Conservation (phyloP, 1,140 invertebrate species). For the Gonatopus flavifemur region DNA sequence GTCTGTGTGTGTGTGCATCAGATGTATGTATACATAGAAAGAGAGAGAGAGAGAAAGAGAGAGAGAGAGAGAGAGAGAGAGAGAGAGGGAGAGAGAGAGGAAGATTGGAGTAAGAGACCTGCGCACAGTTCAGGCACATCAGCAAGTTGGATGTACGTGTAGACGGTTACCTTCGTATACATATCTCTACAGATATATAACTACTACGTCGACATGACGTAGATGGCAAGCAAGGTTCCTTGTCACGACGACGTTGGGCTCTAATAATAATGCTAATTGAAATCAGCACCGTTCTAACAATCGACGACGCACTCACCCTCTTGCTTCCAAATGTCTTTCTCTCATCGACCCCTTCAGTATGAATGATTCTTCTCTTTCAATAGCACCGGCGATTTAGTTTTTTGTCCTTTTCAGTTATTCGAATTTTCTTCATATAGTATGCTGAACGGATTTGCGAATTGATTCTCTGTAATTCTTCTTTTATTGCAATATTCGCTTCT, state of each 20-base stretch:
- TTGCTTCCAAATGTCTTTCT: too few species aligned
- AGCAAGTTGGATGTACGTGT: constrained; percentile 29
- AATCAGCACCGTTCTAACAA: constrained; percentile 36
- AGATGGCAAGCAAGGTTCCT: constrained; percentile 35
- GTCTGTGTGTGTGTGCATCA: constrained; percentile 3
- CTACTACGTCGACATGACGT: constrained; percentile 15
- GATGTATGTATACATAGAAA: constrained; percentile 4
- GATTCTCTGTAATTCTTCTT: too few species aligned
- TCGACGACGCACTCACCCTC: constrained; percentile 24
- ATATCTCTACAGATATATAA: too few species aligned
- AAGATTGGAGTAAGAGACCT: constrained; percentile 26
- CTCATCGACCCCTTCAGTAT: too few species aligned
- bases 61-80: constrained; percentile 5
- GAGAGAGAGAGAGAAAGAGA: constrained; percentile 28
- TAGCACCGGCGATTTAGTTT: too few species aligned
- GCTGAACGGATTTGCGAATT: too few species aligned
- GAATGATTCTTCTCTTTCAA: too few species aligned
- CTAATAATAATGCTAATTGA: constrained; percentile 57
- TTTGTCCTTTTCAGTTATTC: too few species aligned
- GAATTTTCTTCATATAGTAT: too few species aligned
- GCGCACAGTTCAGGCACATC: constrained; percentile 35
- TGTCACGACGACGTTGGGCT: constrained; percentile 40
- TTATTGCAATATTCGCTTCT: too few species aligned
- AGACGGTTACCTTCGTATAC: neutral
- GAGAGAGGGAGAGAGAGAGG: neutral